Base-by-base conservation (phyloP, 2,797 vertebrate species). In the Coilia nasus region DNA sequence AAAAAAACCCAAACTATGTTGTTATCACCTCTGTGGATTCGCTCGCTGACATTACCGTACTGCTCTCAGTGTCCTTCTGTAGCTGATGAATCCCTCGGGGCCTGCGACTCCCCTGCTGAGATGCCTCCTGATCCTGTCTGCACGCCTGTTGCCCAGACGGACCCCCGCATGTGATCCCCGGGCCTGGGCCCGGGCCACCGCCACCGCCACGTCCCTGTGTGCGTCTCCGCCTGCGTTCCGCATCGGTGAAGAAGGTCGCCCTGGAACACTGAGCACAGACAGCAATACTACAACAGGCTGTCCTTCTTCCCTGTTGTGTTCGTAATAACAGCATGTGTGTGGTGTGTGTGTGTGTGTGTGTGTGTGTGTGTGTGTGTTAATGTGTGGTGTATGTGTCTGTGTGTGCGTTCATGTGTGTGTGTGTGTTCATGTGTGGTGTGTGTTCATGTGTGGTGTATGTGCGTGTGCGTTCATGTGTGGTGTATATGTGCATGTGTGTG, bases 201-300 rank as follows among this genome's bases (percentile, higher is more conserved):
- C 50, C 46, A 4, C 46, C 46, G 3, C 12, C 50, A 41, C 50
- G 50, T 54, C 6, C 1, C 50, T 67, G 21, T 41, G 54, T 81
- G 60, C 14, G 50, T 54, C 50, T 75, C 83, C 56, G 60, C 75
- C 83, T 81, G 81, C 80, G 81, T 85, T 87, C 83, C 62, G 59
- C 67, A 81, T 85, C n/a, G 28, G 82, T 41, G 59, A 60, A 57
- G 82, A 11, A 25, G 87, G 84, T 89, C 87, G 85, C 44, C 84
- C 75, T 67, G 83, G 67, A 86, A 81, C 85, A 87, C 23, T 85
- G 83, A 75, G 81, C 85, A 59, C 54, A 88, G 82, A 86, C 81
- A 86, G 83, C 17, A 1, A 44, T 78, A 14, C 50, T 78, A 78
- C 71, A 78, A 78, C 86, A 81, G 84, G 50, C 83, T 84, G 81